Conservation (phyloP, 2,113 vertebrate species). For the Notarius quadriscutis region DNA sequence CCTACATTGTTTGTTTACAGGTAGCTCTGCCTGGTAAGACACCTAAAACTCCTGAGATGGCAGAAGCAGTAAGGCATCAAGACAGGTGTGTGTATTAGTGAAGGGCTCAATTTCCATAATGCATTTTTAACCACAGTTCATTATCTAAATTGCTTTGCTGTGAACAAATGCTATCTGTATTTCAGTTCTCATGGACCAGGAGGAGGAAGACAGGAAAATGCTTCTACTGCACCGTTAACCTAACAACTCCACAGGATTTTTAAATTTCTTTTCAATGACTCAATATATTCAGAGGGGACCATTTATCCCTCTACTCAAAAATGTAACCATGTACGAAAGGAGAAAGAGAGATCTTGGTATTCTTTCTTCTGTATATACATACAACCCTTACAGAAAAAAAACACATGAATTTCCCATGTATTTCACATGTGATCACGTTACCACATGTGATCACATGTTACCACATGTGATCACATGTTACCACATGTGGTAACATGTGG, state of each 20-base stretch:
- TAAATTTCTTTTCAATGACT: not conserved
- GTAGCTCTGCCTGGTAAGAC: not conserved
- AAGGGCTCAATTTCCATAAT: constrained; percentile 28
- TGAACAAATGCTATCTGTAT: not conserved
- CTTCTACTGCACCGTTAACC: not conserved
- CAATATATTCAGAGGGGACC: not conserved
- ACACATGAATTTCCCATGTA: too few species aligned
- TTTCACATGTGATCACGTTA: too few species aligned
- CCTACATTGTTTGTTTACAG: not conserved
- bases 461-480: too few species aligned
- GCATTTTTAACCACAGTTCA: constrained; percentile 30
- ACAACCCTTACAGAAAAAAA: too few species aligned
- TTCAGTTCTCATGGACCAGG: not conserved
- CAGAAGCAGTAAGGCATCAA: not conserved
- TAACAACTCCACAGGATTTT: not conserved
- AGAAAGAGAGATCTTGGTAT: not conserved
- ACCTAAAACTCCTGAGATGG: not conserved
- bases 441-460: too few species aligned
- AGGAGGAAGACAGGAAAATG: not conserved
- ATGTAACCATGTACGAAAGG: not conserved
- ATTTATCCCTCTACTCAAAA: not conserved
- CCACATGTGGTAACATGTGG: too few species aligned
- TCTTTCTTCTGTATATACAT: not conserved
- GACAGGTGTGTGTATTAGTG: not conserved
- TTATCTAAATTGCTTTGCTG: constrained; percentile 17